Evolutionary conservation across 1,140 invertebrate genomes (phyloP).

Genomic region (Frieseomelitta varia): DNA sequence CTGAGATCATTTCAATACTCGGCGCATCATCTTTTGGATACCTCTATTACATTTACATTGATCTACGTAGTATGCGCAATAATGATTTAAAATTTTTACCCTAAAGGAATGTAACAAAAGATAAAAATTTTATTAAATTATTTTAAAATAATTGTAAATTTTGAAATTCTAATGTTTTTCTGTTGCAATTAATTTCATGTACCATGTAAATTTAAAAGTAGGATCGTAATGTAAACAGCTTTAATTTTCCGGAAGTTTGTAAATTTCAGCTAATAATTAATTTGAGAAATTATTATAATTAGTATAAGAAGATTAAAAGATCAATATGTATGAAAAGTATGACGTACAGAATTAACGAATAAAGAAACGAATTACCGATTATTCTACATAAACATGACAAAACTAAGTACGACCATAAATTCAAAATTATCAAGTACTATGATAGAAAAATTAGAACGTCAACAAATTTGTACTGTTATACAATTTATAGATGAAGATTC

Average conservation of each 20-base stretch:
- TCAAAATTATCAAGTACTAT: conserved; percentile 78
- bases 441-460: conserved; percentile 81
- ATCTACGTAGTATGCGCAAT: conserved; percentile 59
- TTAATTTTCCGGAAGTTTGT: conserved; percentile 33
- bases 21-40: conserved; percentile 58
- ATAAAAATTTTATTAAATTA: neutral
- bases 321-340: neutral
- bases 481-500: conserved; percentile 84
- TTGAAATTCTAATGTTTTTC: neutral
- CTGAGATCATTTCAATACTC: conserved; percentile 68
- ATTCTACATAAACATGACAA: conserved; percentile 31
- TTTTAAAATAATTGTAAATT: neutral
- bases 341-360: neutral
- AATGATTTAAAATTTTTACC: conserved; percentile 36
- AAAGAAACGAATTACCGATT: neutral
- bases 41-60: conserved; percentile 50
- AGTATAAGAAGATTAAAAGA: neutral
- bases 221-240: too few species aligned
- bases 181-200: neutral
- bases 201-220: neutral
- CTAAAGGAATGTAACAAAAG: neutral
- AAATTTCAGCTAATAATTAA: neutral
- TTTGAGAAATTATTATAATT: neutral
- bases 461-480: conserved; percentile 83
- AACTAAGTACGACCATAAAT: conserved; percentile 76